Percentiles rank a stretch among this genome's conserved stretches.
phyloP scores from a whole-genome alignment of 1,140 invertebrate genomes.

The Zaprionus tsacasi region DNA sequence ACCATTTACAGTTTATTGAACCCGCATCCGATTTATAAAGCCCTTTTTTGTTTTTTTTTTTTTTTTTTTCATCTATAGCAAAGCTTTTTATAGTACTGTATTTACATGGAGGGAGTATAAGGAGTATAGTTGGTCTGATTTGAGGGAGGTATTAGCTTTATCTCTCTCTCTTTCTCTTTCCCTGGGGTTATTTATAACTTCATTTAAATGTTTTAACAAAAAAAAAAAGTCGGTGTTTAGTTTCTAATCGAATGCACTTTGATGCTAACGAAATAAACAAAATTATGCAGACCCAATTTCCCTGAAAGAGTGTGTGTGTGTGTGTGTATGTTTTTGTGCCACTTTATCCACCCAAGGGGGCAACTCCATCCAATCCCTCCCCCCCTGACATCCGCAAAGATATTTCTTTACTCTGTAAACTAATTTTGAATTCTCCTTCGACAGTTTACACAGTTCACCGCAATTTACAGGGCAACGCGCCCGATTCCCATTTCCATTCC shows the following conservation, averaged over 20 bases:
- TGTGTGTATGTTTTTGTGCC: constrained; percentile 55
- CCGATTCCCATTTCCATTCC: constrained; percentile 3
- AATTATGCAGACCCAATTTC: constrained; percentile 50
- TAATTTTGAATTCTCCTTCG: constrained; percentile 33
- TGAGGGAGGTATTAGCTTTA: not conserved
- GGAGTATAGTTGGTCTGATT: no score
- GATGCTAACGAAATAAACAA: constrained; percentile 67
- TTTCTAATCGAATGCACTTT: constrained; percentile 72
- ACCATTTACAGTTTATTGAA: constrained; percentile 74
- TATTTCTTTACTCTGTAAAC: constrained; percentile 36
- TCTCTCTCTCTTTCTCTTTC: no score
- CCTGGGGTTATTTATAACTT: constrained; percentile 52
- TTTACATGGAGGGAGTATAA: constrained; percentile 47
- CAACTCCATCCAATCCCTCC: not conserved
- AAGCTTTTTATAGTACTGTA: constrained; percentile 73
- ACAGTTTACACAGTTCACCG: constrained; percentile 37
- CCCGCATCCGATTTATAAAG: constrained; percentile 17
- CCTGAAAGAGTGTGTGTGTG: not conserved
- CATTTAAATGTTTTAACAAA: constrained; percentile 59
- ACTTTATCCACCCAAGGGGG: constrained; percentile 41
- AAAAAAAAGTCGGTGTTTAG: constrained; percentile 58
- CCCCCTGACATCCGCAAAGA: not conserved
- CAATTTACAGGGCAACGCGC: constrained; percentile 48
- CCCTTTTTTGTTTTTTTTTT: not conserved
- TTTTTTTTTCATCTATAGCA: not conserved